phyloP scores from a whole-genome alignment of 2,888 invertebrate species.

The Pandemis cinnamomeana region DNA sequence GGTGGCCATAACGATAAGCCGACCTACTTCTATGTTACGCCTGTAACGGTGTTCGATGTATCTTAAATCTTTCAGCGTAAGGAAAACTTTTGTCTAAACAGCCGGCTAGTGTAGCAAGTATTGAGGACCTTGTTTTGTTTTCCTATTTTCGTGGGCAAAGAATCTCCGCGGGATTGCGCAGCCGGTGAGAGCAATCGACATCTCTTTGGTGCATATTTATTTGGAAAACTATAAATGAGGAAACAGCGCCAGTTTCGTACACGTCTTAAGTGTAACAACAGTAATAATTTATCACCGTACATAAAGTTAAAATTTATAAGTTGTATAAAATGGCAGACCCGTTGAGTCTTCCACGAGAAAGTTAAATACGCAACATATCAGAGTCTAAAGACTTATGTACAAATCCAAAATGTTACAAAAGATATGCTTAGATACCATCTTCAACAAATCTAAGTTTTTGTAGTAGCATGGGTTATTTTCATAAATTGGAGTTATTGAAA shows the following conservation, averaged over 20 bases:
- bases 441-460: too few relatives aligned
- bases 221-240: neutral
- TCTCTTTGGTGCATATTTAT: conserved; percentile 16
- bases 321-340: too few relatives aligned
- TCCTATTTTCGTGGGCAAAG: conserved; percentile 11
- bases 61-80: conserved; percentile 8
- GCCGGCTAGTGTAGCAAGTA: neutral
- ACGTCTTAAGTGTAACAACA: neutral
- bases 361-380: too few relatives aligned
- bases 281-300: too few relatives aligned
- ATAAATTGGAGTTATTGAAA: too few relatives aligned
- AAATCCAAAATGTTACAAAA: too few relatives aligned
- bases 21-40: conserved; percentile 38
- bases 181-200: conserved; percentile 15
- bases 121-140: conserved; percentile 10
- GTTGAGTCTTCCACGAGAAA: too few relatives aligned
- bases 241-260: neutral
- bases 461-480: too few relatives aligned
- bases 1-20: conserved; percentile 45
- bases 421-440: too few relatives aligned
- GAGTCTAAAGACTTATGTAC: too few relatives aligned
- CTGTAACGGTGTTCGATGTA: conserved; percentile 7
- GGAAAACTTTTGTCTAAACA: conserved; percentile 3
- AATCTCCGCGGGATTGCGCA: conserved; percentile 14
- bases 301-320: too few relatives aligned